These are phyloP conservation scores for Ectobius pallidus DNA, from an alignment of 2,888 invertebrate species.

Conservation along the genomic window DNA sequence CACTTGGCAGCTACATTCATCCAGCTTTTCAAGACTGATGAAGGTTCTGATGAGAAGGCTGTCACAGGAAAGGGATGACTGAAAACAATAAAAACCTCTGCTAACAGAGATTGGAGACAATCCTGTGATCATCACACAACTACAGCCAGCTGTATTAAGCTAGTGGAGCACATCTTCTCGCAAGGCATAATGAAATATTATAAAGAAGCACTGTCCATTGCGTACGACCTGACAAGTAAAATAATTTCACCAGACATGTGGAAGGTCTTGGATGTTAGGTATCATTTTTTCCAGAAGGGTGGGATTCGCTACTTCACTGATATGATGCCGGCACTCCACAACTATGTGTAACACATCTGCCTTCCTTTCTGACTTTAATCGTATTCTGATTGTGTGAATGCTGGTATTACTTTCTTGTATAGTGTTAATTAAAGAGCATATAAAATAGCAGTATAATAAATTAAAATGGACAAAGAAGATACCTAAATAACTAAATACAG, in stretches of 20 bases:
- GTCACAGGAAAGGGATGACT: slow-evolving; percentile 96
- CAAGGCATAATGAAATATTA: slow-evolving; percentile 95
- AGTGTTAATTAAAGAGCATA: no score
- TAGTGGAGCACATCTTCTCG: slow-evolving; percentile 67
- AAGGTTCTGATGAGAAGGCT: slow-evolving; percentile 92
- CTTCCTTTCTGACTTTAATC: slow-evolving; percentile 89
- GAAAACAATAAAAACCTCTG: slow-evolving; percentile 94
- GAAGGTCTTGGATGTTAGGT: slow-evolving; percentile 89
- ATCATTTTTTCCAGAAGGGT: slow-evolving; percentile 90
- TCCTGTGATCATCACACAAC: slow-evolving; percentile 79
- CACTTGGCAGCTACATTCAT: slow-evolving; percentile 88
- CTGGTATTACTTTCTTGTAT: no score
- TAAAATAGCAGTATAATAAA: no score
- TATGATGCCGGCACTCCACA: slow-evolving; percentile 98
- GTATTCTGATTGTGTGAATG: slow-evolving; percentile 88
- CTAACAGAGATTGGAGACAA: slow-evolving; percentile 91
- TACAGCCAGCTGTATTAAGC: slow-evolving; percentile 92
- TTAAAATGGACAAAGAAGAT: no score
- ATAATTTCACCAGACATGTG: slow-evolving; percentile 93
- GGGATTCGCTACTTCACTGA: slow-evolving; percentile 96
- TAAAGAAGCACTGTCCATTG: slow-evolving; percentile 92
- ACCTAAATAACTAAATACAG: no score
- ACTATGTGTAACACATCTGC: slow-evolving; percentile 94
- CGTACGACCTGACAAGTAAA: slow-evolving; percentile 89
- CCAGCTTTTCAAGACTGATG: slow-evolving; percentile 76